Conservation (phyloP, 2,113 vertebrate genomes). For the Podarcis raffonei region DNA sequence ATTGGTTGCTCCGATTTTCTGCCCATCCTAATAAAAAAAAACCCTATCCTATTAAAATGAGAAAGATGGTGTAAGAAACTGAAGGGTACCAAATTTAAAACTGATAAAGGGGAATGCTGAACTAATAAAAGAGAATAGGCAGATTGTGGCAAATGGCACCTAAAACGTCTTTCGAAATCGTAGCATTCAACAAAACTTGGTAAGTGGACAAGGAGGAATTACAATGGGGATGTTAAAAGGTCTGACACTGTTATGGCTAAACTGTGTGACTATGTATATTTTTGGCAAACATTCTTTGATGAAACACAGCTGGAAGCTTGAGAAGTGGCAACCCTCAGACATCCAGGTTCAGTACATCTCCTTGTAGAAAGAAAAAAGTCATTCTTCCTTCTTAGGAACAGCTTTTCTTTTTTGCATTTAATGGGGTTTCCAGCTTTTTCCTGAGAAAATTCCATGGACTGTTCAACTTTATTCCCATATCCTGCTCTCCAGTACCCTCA, state of each 20-base stretch:
- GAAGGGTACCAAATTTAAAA: background rate
- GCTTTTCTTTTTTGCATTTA: background rate
- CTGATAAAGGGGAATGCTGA: background rate
- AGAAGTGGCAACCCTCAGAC: background rate
- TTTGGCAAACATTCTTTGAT: background rate
- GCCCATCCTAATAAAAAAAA: constrained; percentile 16
- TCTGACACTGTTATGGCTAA: background rate
- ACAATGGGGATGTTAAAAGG: background rate
- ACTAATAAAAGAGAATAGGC: background rate
- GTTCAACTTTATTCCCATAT: background rate
- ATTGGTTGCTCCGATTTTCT: constrained; percentile 38
- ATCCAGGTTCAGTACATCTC: background rate
- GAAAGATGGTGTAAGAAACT: background rate
- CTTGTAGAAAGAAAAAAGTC: background rate
- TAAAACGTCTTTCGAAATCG: background rate
- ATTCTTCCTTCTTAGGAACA: background rate
- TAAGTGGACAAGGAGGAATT: background rate
- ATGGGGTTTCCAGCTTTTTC: background rate
- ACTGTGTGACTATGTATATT: background rate
- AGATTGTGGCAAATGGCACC: background rate
- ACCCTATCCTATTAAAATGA: background rate
- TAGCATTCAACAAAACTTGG: background rate
- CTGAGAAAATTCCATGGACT: background rate
- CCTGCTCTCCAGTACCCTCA: background rate
- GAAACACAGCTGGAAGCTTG: background rate